Conservation (phyloP, 1,140 invertebrate genomes). For the Drosophila ananassae region DNA sequence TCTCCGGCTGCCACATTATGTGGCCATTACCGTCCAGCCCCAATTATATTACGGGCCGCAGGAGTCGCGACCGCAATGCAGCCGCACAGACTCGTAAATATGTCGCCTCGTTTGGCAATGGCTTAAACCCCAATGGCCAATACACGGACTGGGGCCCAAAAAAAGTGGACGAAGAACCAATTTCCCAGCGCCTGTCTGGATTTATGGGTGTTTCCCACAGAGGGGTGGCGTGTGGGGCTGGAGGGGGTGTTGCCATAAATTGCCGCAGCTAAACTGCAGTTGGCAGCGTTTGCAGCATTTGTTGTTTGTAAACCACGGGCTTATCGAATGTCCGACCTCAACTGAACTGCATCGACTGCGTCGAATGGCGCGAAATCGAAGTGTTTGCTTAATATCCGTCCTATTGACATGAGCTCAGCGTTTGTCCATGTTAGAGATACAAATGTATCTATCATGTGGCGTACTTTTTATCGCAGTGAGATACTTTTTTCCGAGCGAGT, state of each 20-base stretch:
- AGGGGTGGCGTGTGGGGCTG: not conserved
- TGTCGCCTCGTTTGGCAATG: conserved; percentile 64
- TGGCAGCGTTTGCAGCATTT: conserved; percentile 57
- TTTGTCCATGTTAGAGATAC: conserved; percentile 21
- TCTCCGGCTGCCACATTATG: conserved; percentile 56
- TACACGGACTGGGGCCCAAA: conserved; percentile 30
- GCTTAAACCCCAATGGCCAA: conserved; percentile 64
- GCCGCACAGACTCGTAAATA: conserved; percentile 71
- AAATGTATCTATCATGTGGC: not conserved
- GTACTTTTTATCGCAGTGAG: not conserved
- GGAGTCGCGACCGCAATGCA: conserved; percentile 41
- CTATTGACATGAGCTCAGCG: conserved; percentile 40
- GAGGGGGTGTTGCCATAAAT: conserved; percentile 67
- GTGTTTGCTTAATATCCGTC: conserved; percentile 59
- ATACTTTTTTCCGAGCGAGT: no score
- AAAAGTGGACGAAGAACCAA: conserved; percentile 19
- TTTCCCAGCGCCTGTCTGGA: conserved; percentile 52
- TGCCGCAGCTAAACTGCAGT: conserved; percentile 70
- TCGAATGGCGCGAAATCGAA: conserved; percentile 19
- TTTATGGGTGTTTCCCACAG: conserved; percentile 53
- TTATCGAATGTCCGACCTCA: conserved; percentile 43
- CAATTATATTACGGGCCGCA: conserved; percentile 57
- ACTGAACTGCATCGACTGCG: conserved; percentile 28
- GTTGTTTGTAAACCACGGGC: conserved; percentile 45
- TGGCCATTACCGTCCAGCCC: conserved; percentile 62